Percentiles rank a stretch among this genome's conserved stretches.
phyloP scores from a whole-genome alignment of 2,888 invertebrate species.

The Drosophila barbarae region DNA sequence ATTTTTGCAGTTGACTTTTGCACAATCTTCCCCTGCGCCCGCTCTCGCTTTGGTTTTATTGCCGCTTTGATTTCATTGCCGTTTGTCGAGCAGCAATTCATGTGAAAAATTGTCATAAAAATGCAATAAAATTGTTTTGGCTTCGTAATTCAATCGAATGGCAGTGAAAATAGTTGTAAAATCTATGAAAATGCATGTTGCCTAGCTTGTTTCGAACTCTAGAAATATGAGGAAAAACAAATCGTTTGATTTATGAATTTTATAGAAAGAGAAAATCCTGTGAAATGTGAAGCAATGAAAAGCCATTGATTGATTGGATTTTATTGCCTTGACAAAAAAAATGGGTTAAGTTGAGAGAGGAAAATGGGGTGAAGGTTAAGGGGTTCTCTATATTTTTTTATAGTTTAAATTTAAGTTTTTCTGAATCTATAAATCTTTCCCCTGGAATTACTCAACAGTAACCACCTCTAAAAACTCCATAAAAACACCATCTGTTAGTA shows the following conservation, averaged over 20 bases:
- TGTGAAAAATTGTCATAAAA: constrained; percentile 74
- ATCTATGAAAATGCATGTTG: constrained; percentile 33
- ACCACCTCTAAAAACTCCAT: constrained; percentile 2
- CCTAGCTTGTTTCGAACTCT: constrained; percentile 11
- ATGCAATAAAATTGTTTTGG: constrained; percentile 62
- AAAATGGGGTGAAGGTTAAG: constrained; percentile 17
- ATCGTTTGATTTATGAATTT: constrained; percentile 25
- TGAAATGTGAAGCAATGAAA: constrained; percentile 4
- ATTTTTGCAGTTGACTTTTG: constrained; percentile 33
- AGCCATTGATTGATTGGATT: neutral
- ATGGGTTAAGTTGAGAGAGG: constrained; percentile 10
- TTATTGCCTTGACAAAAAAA: constrained; percentile 19
- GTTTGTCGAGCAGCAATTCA: constrained; percentile 58
- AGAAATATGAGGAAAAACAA: constrained; percentile 30
- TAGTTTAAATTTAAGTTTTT: neutral
- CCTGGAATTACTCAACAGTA: neutral
- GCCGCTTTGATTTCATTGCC: constrained; percentile 34
- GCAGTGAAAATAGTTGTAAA: constrained; percentile 43
- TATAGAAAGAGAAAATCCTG: neutral
- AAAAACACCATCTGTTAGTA: constrained; percentile 2
- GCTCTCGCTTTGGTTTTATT: constrained; percentile 28
- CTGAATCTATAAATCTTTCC: neutral
- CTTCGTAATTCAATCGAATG: constrained; percentile 54
- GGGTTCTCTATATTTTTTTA: neutral
- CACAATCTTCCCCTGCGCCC: neutral